Conservation (phyloP, 2,888 invertebrate species). For the Platynereis dumerilii region DNA sequence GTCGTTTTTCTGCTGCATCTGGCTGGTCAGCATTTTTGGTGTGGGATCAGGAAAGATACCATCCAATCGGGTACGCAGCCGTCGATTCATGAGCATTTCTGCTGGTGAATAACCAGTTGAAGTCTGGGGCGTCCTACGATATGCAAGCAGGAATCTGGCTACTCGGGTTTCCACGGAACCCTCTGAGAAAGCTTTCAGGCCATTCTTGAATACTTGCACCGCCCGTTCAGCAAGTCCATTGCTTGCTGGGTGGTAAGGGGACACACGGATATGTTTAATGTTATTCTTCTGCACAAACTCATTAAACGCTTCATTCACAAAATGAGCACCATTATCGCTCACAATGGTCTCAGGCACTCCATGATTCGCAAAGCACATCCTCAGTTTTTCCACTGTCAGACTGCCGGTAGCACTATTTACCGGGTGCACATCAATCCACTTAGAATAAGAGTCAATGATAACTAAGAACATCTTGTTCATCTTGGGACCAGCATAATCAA, state of each 20-base stretch:
- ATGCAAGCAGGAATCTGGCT: background rate
- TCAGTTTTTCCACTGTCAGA: slow-evolving; percentile 34
- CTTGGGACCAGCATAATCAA: slow-evolving; percentile 44
- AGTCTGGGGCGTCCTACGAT: background rate
- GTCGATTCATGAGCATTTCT: background rate
- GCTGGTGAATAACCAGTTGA: slow-evolving; percentile 5
- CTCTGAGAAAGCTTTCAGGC: background rate
- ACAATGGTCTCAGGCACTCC: slow-evolving; percentile 39
- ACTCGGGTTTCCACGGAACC: background rate
- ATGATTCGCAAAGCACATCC: slow-evolving; percentile 34
- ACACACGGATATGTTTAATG: slow-evolving; percentile 27
- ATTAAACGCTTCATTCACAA: slow-evolving; percentile 37
- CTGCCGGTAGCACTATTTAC: slow-evolving; percentile 30
- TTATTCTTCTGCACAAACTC: slow-evolving; percentile 32
- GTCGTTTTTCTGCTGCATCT: too few relatives aligned
- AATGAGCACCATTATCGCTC: slow-evolving; percentile 39
- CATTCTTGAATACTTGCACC: background rate
- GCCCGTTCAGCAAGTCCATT: slow-evolving; percentile 12
- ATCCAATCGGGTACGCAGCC: too few relatives aligned
- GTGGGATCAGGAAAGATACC: background rate
- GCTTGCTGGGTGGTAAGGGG: slow-evolving; percentile 11
- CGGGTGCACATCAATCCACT: slow-evolving; percentile 37
- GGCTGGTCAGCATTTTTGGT: too few relatives aligned
- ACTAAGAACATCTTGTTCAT: slow-evolving; percentile 37
- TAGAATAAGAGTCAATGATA: slow-evolving; percentile 39